Evolutionary conservation across 2,797 vertebrate genomes (phyloP), one percentile per base, ranked within the genome.

Genomic region (Aphelocoma californica): DNA sequence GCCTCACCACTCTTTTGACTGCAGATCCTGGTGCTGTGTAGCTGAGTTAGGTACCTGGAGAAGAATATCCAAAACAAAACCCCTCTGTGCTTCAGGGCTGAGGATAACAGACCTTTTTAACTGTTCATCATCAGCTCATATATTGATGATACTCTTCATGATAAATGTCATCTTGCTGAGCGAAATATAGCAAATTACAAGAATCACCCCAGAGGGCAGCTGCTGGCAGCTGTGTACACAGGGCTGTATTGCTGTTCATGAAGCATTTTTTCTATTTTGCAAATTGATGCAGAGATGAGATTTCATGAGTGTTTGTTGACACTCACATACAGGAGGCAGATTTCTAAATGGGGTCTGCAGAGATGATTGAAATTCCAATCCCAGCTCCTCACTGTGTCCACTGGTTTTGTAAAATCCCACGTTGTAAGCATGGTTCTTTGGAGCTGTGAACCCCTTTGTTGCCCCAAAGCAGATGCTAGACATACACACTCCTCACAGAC

Each of bases 11-110:
- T 25, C n/a, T 21, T 53, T 48, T 69, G 29, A 48, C 42, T 3
- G 1, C 20, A 66, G 84, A 65, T 47, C 3, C 2, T 2, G 5
- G 51, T 44, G 36, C 0, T 0, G 1, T 61, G 11, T 8, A 53
- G 21, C 21, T n/a, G 75, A 92, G 31, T 77, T 48, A 31, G 53
- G 26, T n/a, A 78, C 11, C 3, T 32, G 44, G 56, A 79, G 17
- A 70, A 58, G 42, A 77, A 40, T 17, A 34, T 14, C 42, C 69
- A 38, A 77, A 80, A 6, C 36, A 67, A 65, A 60, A 29, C 48
- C 62, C 40, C 71, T 65, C 48, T 73, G 60, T 83, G 61, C 61
- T 83, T 45, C 66, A 47, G 54, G 48, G 16, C 24, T 73, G 73
- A 61, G 48, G 29, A 67, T 51, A 88, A 67, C 28, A 92, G 54